phyloP scores from a whole-genome alignment of 2,113 vertebrate genomes.

The Erythrolamprus reginae region DNA sequence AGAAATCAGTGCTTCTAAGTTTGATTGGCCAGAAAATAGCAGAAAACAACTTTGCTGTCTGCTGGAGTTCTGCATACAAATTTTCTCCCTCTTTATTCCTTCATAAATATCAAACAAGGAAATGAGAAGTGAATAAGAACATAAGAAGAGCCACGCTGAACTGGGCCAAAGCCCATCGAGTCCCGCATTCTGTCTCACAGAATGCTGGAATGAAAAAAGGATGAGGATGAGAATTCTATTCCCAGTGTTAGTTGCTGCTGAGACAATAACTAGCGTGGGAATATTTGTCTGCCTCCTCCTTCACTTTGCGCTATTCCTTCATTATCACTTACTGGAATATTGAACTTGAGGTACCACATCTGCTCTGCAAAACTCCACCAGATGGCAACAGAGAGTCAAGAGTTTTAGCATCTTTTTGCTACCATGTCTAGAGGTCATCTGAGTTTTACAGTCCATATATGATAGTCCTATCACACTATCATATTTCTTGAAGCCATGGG shows the following conservation, averaged over 20 bases:
- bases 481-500: background rate
- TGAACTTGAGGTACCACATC: background rate
- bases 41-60: background rate
- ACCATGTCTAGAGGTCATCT: background rate
- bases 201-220: no score
- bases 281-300: background rate
- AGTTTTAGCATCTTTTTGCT: background rate
- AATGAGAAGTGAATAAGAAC: background rate
- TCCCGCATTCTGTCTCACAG: no score
- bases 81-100: background rate
- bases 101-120: background rate
- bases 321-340: background rate
- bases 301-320: background rate
- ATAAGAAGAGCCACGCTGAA: no score
- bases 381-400: background rate
- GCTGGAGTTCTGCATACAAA: background rate
- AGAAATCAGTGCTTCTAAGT: background rate
- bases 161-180: no score
- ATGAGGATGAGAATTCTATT: background rate
- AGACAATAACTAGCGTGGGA: background rate
- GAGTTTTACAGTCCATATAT: background rate
- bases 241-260: background rate
- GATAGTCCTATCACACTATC: background rate
- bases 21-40: background rate
- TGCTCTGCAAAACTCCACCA: background rate